Percentiles rank a stretch among this genome's conserved stretches.
Conservation (phyloP, 1,140 invertebrate species). For the Nephila pilipes region DNA sequence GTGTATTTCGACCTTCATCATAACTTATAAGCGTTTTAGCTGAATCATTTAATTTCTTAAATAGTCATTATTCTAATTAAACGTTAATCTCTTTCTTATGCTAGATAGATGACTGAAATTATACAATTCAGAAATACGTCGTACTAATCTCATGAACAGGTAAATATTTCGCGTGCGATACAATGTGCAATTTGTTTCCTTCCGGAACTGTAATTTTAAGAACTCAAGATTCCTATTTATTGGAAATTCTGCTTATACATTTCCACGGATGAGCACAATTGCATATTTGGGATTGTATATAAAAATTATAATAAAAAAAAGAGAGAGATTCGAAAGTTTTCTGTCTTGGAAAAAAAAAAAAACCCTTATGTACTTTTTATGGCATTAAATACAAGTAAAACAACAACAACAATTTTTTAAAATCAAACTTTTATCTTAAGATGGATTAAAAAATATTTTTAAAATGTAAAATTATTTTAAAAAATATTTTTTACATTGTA, state of each 20-base stretch:
- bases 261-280: background rate
- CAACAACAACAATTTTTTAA: too few relatives aligned
- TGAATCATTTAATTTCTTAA: background rate
- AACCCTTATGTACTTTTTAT: too few relatives aligned
- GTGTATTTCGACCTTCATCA: background rate
- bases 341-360: too few relatives aligned
- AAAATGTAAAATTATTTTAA: too few relatives aligned
- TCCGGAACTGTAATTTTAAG: background rate
- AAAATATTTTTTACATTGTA: too few relatives aligned
- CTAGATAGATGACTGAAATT: background rate
- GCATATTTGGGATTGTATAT: background rate
- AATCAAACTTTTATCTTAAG: too few relatives aligned
- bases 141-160: background rate
- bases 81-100: background rate
- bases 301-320: too few relatives aligned
- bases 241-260: background rate
- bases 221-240: background rate
- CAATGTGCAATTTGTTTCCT: background rate
- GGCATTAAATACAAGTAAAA: too few relatives aligned
- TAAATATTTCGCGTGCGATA: background rate
- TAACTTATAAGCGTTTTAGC: background rate
- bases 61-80: background rate
- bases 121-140: background rate
- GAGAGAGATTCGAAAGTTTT: too few relatives aligned
- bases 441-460: too few relatives aligned